Evolutionary conservation across 2,888 invertebrate species (phyloP), one percentile per base, ranked within the genome.

Genomic region (Galerucella calmariensis): DNA sequence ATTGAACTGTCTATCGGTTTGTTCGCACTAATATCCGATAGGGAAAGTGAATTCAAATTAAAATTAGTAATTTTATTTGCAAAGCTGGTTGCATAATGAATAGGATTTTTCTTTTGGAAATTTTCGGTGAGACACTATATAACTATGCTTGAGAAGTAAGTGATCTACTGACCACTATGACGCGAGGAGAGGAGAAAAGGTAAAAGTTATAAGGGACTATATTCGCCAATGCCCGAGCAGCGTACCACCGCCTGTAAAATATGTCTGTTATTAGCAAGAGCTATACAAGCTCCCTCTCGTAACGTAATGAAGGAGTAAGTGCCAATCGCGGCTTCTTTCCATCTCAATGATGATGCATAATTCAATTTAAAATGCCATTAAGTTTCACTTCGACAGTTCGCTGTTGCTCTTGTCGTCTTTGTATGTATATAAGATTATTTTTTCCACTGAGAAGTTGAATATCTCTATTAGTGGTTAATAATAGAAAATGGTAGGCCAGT

Each of bases 341-440:
- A 74, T 81, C 79, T 79, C 81, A 81, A 81, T 82, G 82, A 83
- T 83, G 77, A 76, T 67, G 78, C 8, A 41, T 85, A 84, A 85
- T 83, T 84, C 80, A 82, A 85, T 85, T 85, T 69, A 82, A 75
- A 73, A 75, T 58, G 79, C 85, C 84, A 85, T 85, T 85, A 84
- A 81, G 63, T 41, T 41, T n/a, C 35, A 35, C n/a, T 14, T 35
- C 41, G n/a, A 8, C 75, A 68, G 61, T 77, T 72, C 72, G 24
- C 58, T 59, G 62, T 44, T 41, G 44, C 41, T 41, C n/a, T 41
- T 62, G 14, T 11, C 59, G 59, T 72, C 67, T 63, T 61, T 56
- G 20, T 41, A 16, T 35, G 65, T 53, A 62, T 16, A 11, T 53
- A 61, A 51, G 51, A 51, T 41, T 51, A n/a, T 51, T 12, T n/a